phyloP scores from a whole-genome alignment of 92 coral and sea anemone genomes.

The Porites cylindrica region DNA sequence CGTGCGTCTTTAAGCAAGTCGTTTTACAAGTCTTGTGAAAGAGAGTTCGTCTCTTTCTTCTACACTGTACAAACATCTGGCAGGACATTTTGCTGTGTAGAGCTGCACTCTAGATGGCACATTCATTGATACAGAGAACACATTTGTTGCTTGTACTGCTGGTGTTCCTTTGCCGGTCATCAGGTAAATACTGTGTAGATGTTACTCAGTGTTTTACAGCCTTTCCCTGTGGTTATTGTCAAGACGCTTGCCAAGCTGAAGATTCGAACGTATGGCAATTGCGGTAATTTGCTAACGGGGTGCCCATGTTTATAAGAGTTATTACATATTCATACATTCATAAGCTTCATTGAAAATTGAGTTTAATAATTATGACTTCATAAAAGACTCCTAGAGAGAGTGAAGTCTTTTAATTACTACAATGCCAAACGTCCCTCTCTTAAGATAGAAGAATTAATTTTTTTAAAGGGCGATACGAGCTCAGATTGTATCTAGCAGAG shows the following conservation, averaged over 20 bases:
- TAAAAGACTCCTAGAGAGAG: neutral
- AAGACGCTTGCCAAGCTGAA: neutral
- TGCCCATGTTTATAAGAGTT: constrained; percentile 5
- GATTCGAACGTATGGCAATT: neutral
- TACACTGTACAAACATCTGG: no score
- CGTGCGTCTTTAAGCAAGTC: constrained; percentile 1
- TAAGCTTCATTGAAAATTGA: neutral
- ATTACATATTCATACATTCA: constrained; percentile 15
- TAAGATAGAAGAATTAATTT: no score
- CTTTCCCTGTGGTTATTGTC: neutral
- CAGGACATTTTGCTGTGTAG: neutral
- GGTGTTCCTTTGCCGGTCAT: neutral
- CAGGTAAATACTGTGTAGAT: constrained; percentile 14
- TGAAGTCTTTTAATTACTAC: neutral
- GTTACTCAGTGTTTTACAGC: neutral
- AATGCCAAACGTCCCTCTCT: neutral
- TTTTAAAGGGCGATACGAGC: no score
- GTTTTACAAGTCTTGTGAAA: neutral
- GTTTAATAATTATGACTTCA: constrained; percentile 9
- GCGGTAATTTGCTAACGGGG: constrained; percentile 1
- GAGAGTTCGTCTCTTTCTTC: neutral
- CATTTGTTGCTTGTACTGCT: neutral
- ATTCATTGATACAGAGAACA: constrained; percentile 8
- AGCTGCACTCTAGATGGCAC: constrained; percentile 17
- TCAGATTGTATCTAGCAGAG: neutral